Evolutionary conservation across 2,113 vertebrate species (phyloP).

Genomic region (Empidonax traillii): DNA sequence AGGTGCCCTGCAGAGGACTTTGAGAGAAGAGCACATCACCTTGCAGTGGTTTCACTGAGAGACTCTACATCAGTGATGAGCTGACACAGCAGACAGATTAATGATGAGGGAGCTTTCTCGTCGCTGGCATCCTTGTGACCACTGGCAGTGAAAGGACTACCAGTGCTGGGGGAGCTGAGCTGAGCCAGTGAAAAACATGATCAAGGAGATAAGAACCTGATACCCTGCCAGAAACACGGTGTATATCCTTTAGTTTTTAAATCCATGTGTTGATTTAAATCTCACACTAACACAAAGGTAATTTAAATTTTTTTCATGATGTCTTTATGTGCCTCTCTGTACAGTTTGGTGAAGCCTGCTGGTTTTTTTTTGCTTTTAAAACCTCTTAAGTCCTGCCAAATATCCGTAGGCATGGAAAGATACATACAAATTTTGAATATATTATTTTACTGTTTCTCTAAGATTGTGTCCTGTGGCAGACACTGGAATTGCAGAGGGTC

Average conservation of each 20-base stretch:
- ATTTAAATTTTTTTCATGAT: conserved; percentile 14
- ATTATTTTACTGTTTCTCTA: background rate
- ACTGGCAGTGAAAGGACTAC: background rate
- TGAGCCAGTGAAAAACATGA: background rate
- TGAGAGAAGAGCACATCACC: background rate
- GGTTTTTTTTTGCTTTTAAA: background rate
- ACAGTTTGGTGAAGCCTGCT: background rate
- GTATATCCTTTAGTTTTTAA: background rate
- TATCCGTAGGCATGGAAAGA: background rate
- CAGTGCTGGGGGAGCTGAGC: background rate
- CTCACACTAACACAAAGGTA: background rate
- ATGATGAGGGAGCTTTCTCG: background rate
- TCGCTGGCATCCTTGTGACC: background rate
- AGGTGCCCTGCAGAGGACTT: background rate
- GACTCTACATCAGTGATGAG: background rate
- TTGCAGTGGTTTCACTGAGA: background rate
- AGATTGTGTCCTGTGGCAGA: background rate
- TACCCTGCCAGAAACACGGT: background rate
- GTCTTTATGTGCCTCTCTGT: background rate
- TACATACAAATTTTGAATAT: background rate
- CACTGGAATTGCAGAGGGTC: background rate
- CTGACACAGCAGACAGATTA: conserved; percentile 4
- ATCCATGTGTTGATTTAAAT: conserved; percentile 14
- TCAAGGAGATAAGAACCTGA: background rate
- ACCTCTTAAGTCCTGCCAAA: background rate